Evolutionary conservation across 2,797 vertebrate genomes (phyloP).

Genomic region (Poecilia wingei): DNA sequence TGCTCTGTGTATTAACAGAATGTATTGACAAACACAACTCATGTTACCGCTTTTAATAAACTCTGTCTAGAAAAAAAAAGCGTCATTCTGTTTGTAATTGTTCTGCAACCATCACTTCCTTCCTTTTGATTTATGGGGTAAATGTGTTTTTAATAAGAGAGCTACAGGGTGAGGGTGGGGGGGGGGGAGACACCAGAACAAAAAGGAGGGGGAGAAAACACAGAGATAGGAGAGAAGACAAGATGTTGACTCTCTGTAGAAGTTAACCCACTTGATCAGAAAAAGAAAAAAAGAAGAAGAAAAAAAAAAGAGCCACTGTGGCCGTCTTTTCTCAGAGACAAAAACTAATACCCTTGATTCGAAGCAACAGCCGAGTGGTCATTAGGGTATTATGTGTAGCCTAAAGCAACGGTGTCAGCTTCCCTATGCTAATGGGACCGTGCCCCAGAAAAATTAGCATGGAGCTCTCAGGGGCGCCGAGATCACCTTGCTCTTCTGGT

Average conservation of each 20-base stretch:
- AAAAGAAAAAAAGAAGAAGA: constrained; percentile 3
- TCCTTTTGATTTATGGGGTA: constrained; percentile 78
- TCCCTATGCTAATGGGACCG: constrained; percentile 93
- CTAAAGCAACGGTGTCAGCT: constrained; percentile 90
- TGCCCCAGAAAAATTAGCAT: constrained; percentile 90
- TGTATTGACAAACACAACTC: constrained; percentile 94
- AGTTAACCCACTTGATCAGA: constrained; percentile 43
- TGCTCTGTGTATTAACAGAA: constrained; percentile 56
- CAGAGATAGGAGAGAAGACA: constrained; percentile 33
- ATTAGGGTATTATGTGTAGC: constrained; percentile 87
- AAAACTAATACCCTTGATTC: constrained; percentile 75
- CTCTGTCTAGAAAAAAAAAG: constrained; percentile 82
- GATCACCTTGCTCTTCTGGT: constrained; percentile 91
- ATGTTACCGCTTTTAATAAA: constrained; percentile 93
- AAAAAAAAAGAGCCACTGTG: constrained; percentile 76
- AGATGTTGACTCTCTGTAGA: constrained; percentile 55
- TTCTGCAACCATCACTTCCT: constrained; percentile 84
- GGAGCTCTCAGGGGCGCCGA: constrained; percentile 89
- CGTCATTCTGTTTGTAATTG: constrained; percentile 88
- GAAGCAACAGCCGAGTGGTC: constrained; percentile 84
- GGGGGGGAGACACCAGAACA: constrained; percentile 23
- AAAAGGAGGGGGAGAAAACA: constrained; percentile 31
- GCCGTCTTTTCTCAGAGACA: constrained; percentile 73
- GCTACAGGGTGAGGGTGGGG: constrained; percentile 21
- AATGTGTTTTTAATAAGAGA: constrained; percentile 75